phyloP scores from a whole-genome alignment of 2,888 invertebrate species.

The Hemistola chrysoprasaria region DNA sequence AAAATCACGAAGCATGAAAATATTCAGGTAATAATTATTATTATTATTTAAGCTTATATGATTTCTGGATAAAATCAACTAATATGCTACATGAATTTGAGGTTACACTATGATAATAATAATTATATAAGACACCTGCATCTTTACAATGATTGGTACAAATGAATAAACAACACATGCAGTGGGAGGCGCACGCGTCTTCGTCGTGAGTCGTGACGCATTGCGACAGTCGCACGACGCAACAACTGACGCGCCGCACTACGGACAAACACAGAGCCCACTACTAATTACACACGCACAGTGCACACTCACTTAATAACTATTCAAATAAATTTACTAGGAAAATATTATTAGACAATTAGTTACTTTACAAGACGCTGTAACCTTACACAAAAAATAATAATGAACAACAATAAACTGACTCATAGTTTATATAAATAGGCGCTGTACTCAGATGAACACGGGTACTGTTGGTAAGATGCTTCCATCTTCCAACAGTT shows the following conservation, averaged over 20 bases:
- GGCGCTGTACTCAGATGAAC: no score
- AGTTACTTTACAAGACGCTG: conserved; percentile 64
- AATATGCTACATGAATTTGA: conserved; percentile 52
- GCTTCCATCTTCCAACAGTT: no score
- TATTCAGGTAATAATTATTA: conserved; percentile 35
- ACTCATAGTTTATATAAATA: conserved; percentile 37
- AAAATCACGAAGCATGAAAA: conserved; percentile 37
- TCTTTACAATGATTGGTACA: conserved; percentile 59
- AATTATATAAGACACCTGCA: conserved; percentile 57
- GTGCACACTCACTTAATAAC: conserved; percentile 30
- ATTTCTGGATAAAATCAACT: conserved; percentile 51
- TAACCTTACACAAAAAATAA: conserved; percentile 62
- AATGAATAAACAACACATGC: conserved; percentile 37
- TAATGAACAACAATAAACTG: conserved; percentile 37
- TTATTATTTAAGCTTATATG: conserved; percentile 48
- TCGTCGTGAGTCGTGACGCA: no score
- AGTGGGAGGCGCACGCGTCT: conserved; percentile 17
- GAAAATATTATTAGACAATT: conserved; percentile 54
- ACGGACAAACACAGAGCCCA: not conserved
- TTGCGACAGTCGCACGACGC: not conserved
- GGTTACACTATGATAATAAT: conserved; percentile 37
- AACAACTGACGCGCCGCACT: no score
- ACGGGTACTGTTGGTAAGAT: no score
- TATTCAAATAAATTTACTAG: conserved; percentile 58
- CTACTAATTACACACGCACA: conserved; percentile 22